A percentile compares a stretch with the other conserved stretches of the same genome.
Conservation (phyloP, 2,113 vertebrate genomes). For the Clupea harengus region DNA sequence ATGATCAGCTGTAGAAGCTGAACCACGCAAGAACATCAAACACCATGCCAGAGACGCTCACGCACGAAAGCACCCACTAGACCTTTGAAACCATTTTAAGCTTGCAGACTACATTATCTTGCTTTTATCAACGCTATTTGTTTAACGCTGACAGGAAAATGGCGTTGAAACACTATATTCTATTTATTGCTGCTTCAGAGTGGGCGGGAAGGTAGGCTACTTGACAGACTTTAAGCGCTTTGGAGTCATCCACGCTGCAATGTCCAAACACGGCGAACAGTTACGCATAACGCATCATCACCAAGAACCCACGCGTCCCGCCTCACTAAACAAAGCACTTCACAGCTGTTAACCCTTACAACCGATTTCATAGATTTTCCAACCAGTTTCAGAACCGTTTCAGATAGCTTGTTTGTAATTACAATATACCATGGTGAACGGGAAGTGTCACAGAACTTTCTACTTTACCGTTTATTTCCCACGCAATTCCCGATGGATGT, state of each 20-base stretch:
- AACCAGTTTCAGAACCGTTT: background rate
- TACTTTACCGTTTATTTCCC: conserved; percentile 75
- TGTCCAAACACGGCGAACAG: conserved; percentile 50
- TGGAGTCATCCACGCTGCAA: conserved; percentile 56
- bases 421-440: background rate
- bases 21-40: background rate
- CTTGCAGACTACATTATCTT: conserved; percentile 26
- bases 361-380: background rate
- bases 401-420: background rate
- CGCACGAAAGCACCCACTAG: conserved; percentile 43
- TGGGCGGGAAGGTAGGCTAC: conserved; percentile 56
- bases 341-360: conserved; percentile 63
- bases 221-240: conserved; percentile 40
- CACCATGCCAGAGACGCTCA: background rate
- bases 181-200: conserved; percentile 53
- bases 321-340: conserved; percentile 60
- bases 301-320: conserved; percentile 68
- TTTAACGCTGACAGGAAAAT: conserved; percentile 45
- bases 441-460: conserved; percentile 33
- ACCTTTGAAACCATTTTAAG: conserved; percentile 63
- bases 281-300: conserved; percentile 64
- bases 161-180: conserved; percentile 20
- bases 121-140: conserved; percentile 41
- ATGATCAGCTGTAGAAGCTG: background rate
- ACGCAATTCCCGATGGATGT: conserved; percentile 74